A percentile compares a stretch with the other conserved stretches of the same genome.
phyloP scores from a whole-genome alignment of 2,113 vertebrate genomes.

The Thunnus maccoyii region DNA sequence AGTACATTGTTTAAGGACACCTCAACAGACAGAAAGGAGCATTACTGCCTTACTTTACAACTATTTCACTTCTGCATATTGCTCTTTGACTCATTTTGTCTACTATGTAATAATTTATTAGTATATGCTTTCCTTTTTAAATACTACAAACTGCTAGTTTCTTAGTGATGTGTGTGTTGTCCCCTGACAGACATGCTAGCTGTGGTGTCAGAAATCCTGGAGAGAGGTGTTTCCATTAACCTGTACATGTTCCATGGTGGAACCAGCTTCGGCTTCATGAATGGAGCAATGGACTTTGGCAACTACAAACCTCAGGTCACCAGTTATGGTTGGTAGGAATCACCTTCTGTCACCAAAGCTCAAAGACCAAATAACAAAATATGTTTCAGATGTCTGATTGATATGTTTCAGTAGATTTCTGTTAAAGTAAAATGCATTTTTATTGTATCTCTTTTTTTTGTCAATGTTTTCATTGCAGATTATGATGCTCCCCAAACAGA shows the following conservation, averaged over 20 bases:
- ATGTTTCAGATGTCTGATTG: background rate
- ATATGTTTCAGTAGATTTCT: background rate
- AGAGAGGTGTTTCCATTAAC: conserved; percentile 90
- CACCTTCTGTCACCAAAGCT: background rate
- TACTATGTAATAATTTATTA: background rate
- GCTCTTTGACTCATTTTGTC: conserved; percentile 10
- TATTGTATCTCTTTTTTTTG: background rate
- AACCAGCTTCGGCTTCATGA: conserved; percentile 96
- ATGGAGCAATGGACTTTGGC: conserved; percentile 88
- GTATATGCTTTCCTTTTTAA: background rate
- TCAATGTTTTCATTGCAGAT: conserved; percentile 81
- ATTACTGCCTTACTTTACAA: background rate
- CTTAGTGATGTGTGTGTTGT: background rate
- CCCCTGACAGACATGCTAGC: conserved; percentile 87
- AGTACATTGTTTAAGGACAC: background rate
- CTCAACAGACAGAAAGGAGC: background rate
- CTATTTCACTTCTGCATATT: background rate
- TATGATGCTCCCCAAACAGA: conserved; percentile 94
- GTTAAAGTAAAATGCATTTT: no score
- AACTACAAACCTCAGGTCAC: conserved; percentile 91
- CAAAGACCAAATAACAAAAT: background rate
- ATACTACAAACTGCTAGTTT: no score
- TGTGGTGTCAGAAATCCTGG: conserved; percentile 87
- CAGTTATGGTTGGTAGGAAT: conserved; percentile 89
- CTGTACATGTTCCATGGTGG: conserved; percentile 98